These are phyloP conservation scores for Acanthochromis polyacanthus DNA, from an alignment of 2,113 vertebrate genomes.

Conservation along the genomic window DNA sequence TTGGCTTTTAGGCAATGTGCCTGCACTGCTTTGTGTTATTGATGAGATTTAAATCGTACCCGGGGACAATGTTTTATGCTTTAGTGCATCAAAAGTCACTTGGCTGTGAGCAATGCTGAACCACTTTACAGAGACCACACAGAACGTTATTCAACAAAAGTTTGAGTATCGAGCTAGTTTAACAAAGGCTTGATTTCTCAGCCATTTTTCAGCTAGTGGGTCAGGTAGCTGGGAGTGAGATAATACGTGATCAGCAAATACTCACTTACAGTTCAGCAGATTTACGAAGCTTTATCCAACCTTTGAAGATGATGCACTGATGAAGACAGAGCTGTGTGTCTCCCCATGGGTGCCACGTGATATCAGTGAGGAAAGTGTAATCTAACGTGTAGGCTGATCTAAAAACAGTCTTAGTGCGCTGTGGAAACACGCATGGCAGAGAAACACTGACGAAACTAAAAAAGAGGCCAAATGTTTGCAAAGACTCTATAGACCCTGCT, in stretches of 20 bases:
- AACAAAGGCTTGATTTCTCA: slow-evolving; percentile 67
- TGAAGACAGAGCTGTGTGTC: background rate
- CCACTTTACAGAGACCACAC: slow-evolving; percentile 54
- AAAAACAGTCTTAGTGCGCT: too few species aligned
- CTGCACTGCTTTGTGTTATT: slow-evolving; percentile 71
- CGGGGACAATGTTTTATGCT: slow-evolving; percentile 66
- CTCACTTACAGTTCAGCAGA: slow-evolving; percentile 22
- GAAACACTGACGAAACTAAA: too few species aligned
- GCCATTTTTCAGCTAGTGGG: slow-evolving; percentile 38
- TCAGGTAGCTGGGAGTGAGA: slow-evolving; percentile 25
- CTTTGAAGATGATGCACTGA: slow-evolving; percentile 1
- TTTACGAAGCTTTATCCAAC: slow-evolving; percentile 11
- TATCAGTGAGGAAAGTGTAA: too few species aligned
- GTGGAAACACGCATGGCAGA: too few species aligned
- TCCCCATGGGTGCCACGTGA: background rate
- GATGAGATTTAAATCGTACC: slow-evolving; percentile 75
- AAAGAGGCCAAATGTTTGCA: too few species aligned
- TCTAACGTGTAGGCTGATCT: too few species aligned
- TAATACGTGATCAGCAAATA: slow-evolving; percentile 35
- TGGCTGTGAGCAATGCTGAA: slow-evolving; percentile 57
- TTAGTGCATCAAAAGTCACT: slow-evolving; percentile 64
- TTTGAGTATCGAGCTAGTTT: slow-evolving; percentile 52
- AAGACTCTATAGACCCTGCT: too few species aligned
- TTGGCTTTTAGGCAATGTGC: slow-evolving; percentile 72
- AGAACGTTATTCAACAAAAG: slow-evolving; percentile 61